Evolutionary conservation across 2,797 vertebrate species (phyloP).

Genomic region (Anguilla megastoma): DNA sequence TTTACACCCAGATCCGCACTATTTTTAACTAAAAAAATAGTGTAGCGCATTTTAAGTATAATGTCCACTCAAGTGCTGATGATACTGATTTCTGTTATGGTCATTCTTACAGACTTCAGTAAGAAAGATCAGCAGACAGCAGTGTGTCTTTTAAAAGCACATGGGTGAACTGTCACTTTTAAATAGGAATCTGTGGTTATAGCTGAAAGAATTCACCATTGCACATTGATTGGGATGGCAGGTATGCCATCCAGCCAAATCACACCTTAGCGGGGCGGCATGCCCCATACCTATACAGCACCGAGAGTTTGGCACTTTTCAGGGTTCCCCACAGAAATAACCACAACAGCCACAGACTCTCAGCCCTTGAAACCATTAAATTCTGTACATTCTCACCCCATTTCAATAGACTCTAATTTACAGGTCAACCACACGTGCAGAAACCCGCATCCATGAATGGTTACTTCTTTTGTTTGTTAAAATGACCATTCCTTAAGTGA

Average conservation of each 20-base stretch:
- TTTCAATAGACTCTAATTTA: not conserved
- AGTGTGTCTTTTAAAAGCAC: not conserved
- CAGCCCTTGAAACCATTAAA: too few relatives aligned
- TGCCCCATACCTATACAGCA: too few relatives aligned
- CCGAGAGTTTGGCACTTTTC: too few relatives aligned
- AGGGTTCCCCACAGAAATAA: too few relatives aligned
- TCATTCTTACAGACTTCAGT: not conserved
- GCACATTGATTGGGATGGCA: not conserved
- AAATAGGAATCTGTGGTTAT: not conserved
- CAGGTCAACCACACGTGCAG: not conserved
- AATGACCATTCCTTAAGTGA: not conserved
- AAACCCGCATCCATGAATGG: not conserved
- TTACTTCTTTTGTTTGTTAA: conserved; percentile 25
- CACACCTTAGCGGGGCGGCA: too few relatives aligned
- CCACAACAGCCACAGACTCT: too few relatives aligned
- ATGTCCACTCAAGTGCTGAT: not conserved
- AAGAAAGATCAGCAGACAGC: not conserved
- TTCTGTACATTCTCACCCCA: too few relatives aligned
- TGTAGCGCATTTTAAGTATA: too few relatives aligned
- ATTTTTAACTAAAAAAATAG: not conserved
- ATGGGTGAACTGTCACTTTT: not conserved
- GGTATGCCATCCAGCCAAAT: too few relatives aligned
- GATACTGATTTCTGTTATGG: not conserved
- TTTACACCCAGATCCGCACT: not conserved
- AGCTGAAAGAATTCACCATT: not conserved